Evolutionary conservation across 2,888 invertebrate species (phyloP).

Genomic region (Eupithecia subfuscata): DNA sequence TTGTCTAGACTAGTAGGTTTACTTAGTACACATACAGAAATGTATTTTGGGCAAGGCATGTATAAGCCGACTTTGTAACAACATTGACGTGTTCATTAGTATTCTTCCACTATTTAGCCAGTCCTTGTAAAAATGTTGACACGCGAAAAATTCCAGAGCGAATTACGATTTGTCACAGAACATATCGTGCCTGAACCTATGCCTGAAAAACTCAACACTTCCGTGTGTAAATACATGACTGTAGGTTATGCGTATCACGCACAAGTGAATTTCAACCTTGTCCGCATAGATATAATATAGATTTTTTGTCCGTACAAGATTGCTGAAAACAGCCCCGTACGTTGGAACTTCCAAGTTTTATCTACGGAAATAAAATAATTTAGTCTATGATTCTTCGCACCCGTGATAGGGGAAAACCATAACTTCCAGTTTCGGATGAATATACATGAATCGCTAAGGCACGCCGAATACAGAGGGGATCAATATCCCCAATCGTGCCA

Average conservation of each 20-base stretch:
- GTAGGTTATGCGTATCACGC: conserved; percentile 12
- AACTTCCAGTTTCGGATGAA: conserved; percentile 3
- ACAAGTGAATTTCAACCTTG: conserved; percentile 5
- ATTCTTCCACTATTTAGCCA: conserved; percentile 25
- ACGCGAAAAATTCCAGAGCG: conserved; percentile 22
- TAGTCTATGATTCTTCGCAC: conserved; percentile 1
- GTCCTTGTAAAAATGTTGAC: conserved; percentile 28
- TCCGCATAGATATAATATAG: background rate
- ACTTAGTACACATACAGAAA: background rate
- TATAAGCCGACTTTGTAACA: background rate
- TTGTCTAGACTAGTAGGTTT: background rate
- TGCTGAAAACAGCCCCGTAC: background rate
- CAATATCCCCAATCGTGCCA: conserved; percentile 23
- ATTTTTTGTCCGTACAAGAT: background rate
- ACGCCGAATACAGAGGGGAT: conserved; percentile 9
- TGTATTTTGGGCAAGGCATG: conserved; percentile 21
- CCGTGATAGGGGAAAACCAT: background rate
- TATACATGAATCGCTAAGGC: conserved; percentile 9
- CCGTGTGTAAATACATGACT: conserved; percentile 23
- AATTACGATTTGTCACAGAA: conserved; percentile 36
- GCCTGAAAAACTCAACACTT: conserved; percentile 16
- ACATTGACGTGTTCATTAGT: conserved; percentile 25
- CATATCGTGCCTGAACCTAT: conserved; percentile 24
- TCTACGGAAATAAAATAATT: conserved; percentile 3
- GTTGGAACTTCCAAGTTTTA: background rate